Percentiles rank a stretch among this genome's conserved stretches.
These are phyloP conservation scores for Gastrophryne carolinensis DNA, from an alignment of 2,797 vertebrate genomes.

Conservation along the genomic window DNA sequence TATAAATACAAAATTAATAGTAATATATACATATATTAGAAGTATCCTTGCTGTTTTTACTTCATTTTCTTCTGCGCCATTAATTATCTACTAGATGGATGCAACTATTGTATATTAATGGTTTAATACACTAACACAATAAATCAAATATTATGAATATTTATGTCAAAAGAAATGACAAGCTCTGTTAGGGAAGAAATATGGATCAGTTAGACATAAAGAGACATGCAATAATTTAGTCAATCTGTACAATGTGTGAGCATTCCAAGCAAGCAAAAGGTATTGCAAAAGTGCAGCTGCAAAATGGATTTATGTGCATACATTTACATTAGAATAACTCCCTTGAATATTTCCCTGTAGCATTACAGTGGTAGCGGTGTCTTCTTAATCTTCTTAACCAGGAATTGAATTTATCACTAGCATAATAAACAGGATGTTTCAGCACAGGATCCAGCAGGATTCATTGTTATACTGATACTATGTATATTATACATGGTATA, in stretches of 20 bases:
- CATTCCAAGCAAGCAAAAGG: background rate
- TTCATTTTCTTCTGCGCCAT: slow-evolving; percentile 34
- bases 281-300: background rate
- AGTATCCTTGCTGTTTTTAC: background rate
- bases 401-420: slow-evolving; percentile 7
- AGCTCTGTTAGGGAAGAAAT: slow-evolving; percentile 39
- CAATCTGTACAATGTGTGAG: background rate
- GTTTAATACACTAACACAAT: slow-evolving; percentile 39
- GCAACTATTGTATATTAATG: slow-evolving; percentile 45
- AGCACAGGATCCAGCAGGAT: too few relatives aligned
- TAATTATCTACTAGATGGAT: slow-evolving; percentile 34
- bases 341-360: background rate
- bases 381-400: slow-evolving; percentile 10
- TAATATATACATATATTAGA: background rate
- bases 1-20: background rate
- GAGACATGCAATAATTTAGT: slow-evolving; percentile 10
- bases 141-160: slow-evolving; percentile 43
- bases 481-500: too few relatives aligned
- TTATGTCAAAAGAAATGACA: slow-evolving; percentile 46
- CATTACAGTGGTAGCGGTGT: background rate
- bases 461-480: too few relatives aligned
- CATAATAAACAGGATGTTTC: too few relatives aligned
- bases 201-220: slow-evolving; percentile 21
- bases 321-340: background rate
- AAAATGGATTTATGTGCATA: slow-evolving; percentile 14